A percentile compares a stretch with the other conserved stretches of the same genome.
Evolutionary conservation across 2,797 vertebrate genomes (phyloP).

Genomic region (Calcarius lapponicus): DNA sequence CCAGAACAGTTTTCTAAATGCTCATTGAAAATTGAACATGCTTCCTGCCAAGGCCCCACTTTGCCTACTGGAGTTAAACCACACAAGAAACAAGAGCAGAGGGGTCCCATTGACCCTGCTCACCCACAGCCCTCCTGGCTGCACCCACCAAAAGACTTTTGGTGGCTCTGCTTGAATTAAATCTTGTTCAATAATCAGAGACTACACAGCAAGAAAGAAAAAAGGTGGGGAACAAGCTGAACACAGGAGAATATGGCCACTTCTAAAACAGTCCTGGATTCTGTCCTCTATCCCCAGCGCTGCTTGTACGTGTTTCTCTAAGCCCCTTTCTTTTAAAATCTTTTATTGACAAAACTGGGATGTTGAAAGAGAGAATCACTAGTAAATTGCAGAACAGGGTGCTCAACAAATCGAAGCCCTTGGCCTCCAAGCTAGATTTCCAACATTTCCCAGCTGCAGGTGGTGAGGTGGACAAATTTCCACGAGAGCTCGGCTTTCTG

Average conservation of each 20-base stretch:
- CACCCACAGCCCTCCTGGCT: neutral
- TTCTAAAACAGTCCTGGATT: neutral
- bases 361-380: neutral
- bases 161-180: neutral
- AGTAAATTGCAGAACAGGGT: neutral
- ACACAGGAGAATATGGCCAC: neutral
- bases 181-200: neutral
- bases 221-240: neutral
- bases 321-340: neutral
- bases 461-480: neutral
- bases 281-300: neutral
- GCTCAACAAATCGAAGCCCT: neutral
- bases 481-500: rapidly evolving
- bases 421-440: neutral
- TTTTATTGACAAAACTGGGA: neutral
- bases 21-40: neutral
- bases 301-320: neutral
- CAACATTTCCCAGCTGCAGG: neutral
- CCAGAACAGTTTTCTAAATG: neutral
- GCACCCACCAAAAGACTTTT: neutral
- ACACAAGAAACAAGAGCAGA: neutral
- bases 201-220: neutral
- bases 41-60: neutral
- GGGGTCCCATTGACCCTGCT: neutral
- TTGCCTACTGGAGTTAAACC: neutral